These are phyloP conservation scores for Biston betularia DNA, from an alignment of 2,888 invertebrate species.

Conservation along the genomic window DNA sequence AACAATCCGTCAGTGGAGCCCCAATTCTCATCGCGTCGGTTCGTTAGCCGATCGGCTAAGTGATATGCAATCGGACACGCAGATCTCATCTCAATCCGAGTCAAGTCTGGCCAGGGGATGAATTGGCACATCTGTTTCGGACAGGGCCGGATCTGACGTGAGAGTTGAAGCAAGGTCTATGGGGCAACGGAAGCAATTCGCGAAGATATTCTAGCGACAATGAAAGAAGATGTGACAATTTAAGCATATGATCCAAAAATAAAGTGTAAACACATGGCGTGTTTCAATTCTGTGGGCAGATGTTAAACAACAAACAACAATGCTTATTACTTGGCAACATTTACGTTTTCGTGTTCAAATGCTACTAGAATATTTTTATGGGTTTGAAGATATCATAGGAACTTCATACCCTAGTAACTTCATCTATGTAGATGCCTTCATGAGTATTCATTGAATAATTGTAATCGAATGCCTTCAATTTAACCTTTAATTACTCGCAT, in stretches of 20 bases:
- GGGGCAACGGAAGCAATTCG: conserved; percentile 1
- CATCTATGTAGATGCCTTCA: too few species aligned
- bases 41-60: conserved; percentile 50
- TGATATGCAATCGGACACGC: conserved; percentile 52
- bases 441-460: too few species aligned
- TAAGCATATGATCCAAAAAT: neutral
- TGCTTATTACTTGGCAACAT: neutral
- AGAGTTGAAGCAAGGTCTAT: neutral
- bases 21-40: conserved; percentile 37
- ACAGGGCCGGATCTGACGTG: conserved; percentile 32
- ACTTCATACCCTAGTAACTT: too few species aligned
- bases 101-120: conserved; percentile 49
- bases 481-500: too few species aligned
- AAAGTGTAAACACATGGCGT: too few species aligned
- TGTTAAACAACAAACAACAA: neutral
- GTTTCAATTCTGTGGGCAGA: too few species aligned
- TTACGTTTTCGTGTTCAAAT: too few species aligned
- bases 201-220: too few species aligned
- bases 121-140: conserved; percentile 56
- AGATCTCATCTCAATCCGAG: conserved; percentile 45
- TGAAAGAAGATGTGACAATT: neutral
- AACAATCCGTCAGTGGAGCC: conserved; percentile 32
- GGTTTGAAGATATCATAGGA: too few species aligned
- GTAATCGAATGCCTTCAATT: too few species aligned
- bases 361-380: too few species aligned